These are phyloP conservation scores for Cynopterus brachyotis DNA, from an alignment of 2,113 vertebrate species.

Conservation along the genomic window DNA sequence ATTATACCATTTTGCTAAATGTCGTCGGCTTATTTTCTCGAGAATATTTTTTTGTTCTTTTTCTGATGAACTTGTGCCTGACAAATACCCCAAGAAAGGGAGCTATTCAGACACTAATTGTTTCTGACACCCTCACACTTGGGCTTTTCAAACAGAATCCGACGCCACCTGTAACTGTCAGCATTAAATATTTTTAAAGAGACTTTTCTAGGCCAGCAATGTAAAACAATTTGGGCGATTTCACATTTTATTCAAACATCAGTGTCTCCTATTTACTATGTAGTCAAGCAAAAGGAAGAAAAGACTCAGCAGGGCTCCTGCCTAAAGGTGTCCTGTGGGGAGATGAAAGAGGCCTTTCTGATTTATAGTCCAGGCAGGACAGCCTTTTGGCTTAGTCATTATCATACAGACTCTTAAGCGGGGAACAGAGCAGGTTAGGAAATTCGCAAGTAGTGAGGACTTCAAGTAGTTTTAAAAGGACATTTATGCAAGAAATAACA, in stretches of 20 bases:
- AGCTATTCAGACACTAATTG: conserved; percentile 67
- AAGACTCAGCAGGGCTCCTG: background rate
- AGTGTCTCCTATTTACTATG: conserved; percentile 53
- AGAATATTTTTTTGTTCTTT: conserved; percentile 24
- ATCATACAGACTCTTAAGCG: conserved; percentile 56
- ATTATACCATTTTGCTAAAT: background rate
- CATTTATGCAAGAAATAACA: conserved; percentile 62
- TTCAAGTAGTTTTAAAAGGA: conserved; percentile 60
- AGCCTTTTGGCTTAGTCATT: conserved; percentile 54
- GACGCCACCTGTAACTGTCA: conserved; percentile 67
- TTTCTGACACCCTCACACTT: conserved; percentile 55
- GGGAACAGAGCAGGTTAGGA: conserved; percentile 74
- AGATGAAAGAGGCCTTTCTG: conserved; percentile 18
- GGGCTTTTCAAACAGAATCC: conserved; percentile 63
- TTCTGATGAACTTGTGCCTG: conserved; percentile 36
- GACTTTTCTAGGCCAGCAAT: conserved; percentile 53
- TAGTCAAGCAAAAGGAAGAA: conserved; percentile 39
- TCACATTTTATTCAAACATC: conserved; percentile 56
- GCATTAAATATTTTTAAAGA: conserved; percentile 62
- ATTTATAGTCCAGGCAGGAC: conserved; percentile 50
- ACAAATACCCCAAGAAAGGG: conserved; percentile 49
- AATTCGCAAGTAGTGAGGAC: conserved; percentile 71
- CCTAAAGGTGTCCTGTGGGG: conserved; percentile 8
- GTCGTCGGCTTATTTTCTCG: conserved; percentile 20
- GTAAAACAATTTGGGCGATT: conserved; percentile 48